phyloP scores from a whole-genome alignment of 2,888 invertebrate species.

The Epirrita christyi region DNA sequence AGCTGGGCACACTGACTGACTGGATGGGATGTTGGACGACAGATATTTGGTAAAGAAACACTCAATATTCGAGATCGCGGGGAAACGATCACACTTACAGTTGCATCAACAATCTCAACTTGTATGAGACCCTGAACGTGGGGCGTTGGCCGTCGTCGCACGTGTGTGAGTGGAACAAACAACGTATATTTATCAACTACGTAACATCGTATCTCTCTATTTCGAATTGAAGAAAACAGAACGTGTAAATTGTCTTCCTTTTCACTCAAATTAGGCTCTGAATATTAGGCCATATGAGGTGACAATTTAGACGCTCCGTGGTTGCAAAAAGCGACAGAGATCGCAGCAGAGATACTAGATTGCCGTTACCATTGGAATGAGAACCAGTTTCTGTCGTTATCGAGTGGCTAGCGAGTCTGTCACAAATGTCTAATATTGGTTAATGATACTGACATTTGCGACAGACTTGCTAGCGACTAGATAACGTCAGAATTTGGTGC shows the following conservation, averaged over 20 bases:
- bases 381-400: too few species aligned
- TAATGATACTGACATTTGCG: too few species aligned
- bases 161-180: constrained; percentile 76
- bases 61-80: constrained; percentile 72
- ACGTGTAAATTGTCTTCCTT: constrained; percentile 11
- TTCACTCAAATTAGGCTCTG: neutral
- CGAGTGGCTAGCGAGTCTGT: too few species aligned
- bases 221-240: constrained; percentile 19
- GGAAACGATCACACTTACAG: constrained; percentile 82
- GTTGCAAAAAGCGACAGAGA: constrained; percentile 64
- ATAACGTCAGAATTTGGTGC: too few species aligned
- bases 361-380: constrained; percentile 42
- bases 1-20: constrained; percentile 70
- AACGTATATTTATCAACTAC: constrained; percentile 56
- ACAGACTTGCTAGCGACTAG: too few species aligned
- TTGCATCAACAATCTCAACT: constrained; percentile 82
- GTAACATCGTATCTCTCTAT: constrained; percentile 34
- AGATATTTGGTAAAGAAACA: constrained; percentile 74
- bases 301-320: constrained; percentile 25
- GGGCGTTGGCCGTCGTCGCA: constrained; percentile 69
- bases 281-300: neutral
- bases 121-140: constrained; percentile 78
- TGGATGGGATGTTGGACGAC: constrained; percentile 65
- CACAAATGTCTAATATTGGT: too few species aligned
- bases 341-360: constrained; percentile 56